Percentiles rank a stretch among this genome's conserved stretches.
Conservation (phyloP, 2,113 vertebrate genomes). For the Enhydra lutris region DNA sequence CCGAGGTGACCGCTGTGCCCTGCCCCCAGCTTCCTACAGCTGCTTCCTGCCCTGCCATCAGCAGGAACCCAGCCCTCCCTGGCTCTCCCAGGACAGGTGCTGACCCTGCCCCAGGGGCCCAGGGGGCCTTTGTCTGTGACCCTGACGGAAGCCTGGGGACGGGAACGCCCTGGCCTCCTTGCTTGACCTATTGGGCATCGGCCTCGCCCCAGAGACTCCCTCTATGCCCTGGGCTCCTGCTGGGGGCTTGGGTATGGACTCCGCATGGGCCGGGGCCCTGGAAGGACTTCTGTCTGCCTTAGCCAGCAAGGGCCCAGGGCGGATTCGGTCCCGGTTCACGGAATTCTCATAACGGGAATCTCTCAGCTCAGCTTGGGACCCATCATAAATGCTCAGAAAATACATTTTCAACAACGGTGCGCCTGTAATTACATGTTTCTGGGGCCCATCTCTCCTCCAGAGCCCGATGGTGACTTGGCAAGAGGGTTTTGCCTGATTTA, state of each 20-base stretch:
- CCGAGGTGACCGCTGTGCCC: background rate
- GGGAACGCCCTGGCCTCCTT: background rate
- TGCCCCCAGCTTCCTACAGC: background rate
- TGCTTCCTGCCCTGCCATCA: background rate
- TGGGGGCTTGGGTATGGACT: background rate
- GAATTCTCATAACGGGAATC: background rate
- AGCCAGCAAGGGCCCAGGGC: background rate
- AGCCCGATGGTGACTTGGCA: background rate
- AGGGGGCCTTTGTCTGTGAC: background rate
- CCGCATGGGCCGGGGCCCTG: background rate
- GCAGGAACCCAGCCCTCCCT: background rate
- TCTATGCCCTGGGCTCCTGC: too few species aligned
- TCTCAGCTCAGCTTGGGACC: background rate
- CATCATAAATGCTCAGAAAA: background rate
- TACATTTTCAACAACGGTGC: rapidly evolving
- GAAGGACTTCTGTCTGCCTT: background rate
- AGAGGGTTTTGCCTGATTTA: background rate
- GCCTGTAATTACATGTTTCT: rapidly evolving
- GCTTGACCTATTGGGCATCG: rapidly evolving
- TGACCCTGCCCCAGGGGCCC: background rate
- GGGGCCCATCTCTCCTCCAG: background rate
- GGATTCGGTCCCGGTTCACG: background rate
- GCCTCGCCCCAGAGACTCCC: rapidly evolving
- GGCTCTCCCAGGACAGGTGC: background rate
- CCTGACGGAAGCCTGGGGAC: background rate